A percentile compares a stretch with the other conserved stretches of the same genome.
phyloP scores from a whole-genome alignment of 2,113 vertebrate species.

The Rhinopomastus cyanomelas region DNA sequence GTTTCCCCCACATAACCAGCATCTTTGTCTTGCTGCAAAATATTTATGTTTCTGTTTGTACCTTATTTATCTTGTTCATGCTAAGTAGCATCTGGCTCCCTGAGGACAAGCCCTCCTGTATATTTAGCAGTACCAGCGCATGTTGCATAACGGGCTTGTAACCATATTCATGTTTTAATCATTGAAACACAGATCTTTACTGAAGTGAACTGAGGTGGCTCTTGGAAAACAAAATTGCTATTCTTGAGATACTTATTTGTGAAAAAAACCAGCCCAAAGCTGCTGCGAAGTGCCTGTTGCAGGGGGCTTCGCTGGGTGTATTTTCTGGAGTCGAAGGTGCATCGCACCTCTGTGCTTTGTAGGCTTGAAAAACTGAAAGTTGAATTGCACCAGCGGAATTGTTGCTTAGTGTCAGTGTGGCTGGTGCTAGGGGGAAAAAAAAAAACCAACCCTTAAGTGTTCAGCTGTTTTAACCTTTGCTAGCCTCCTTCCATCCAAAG shows the following conservation, averaged over 20 bases:
- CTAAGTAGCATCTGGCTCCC: constrained; percentile 44
- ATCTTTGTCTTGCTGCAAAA: constrained; percentile 33
- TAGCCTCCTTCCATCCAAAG: constrained; percentile 87
- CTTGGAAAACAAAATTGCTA: neutral
- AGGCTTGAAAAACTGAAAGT: constrained; percentile 21
- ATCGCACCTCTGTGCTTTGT: neutral
- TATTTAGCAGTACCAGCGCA: constrained; percentile 30
- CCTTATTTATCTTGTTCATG: constrained; percentile 44
- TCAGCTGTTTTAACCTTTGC: constrained; percentile 97
- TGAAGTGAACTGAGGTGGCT: constrained; percentile 23
- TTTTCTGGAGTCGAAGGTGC: neutral
- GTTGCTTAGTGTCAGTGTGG: constrained; percentile 23
- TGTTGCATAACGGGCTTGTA: constrained; percentile 43
- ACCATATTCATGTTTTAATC: constrained; percentile 26
- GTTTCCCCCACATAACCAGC: neutral
- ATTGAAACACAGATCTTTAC: constrained; percentile 23
- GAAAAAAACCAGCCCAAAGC: constrained; percentile 27
- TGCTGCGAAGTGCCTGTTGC: neutral
- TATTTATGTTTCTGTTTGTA: constrained; percentile 48
- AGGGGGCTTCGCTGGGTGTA: neutral
- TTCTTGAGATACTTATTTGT: constrained; percentile 13
- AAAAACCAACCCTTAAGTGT: constrained; percentile 44
- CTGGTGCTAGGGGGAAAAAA: constrained; percentile 57
- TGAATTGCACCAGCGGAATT: neutral
- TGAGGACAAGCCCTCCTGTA: constrained; percentile 25